Base-by-base conservation (phyloP, 2,797 vertebrate species). In the Saxicola maurus region DNA sequence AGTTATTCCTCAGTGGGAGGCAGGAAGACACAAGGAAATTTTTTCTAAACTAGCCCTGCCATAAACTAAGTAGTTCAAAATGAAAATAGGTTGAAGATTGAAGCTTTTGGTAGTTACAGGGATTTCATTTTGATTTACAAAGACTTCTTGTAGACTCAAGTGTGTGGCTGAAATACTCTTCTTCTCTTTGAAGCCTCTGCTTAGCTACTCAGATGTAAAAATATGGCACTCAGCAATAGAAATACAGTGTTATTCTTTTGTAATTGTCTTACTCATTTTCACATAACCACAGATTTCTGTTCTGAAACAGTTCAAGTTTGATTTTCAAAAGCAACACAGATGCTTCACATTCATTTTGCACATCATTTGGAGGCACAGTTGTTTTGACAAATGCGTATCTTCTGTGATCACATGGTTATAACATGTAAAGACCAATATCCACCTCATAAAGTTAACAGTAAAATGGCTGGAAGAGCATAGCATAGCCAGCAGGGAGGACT, bases 141-240 rank as follows among this genome's bases (percentile, higher is more conserved):
- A 94, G 19, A 11, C 17, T 91, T 83, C 45, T 49, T 89, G 21
- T 69, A 77, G 20, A 57, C 21, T 71, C 25, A 60, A 43, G 6
- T 40, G 13, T 37, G 33, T 60, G 52, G 42, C 62, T 42, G 46
- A 88, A 96, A 91, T 87, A 69, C 28, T 46, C 13, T 46, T 46
- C 13, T 78, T 89, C 62, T 94, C 80, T 95, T 80, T 93, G 79
- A 96, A 92, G 61, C 15, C 77, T 21, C 66, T 57, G 8, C 37
- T 87, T 92, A 60, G 35, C n/a, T 90, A 85, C 28, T 46, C 35
- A 37, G 10, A 56, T 15, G 20, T 69, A 49, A 88, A 49, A 37
- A 65, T 71, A 72, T 6, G 20, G 4, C 15, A 45, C 35, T 69
- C 49, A 88, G 18, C 53, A 89, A 11, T 13, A 62, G 56, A 83